Percentiles rank a stretch among this genome's conserved stretches.
phyloP scores from a whole-genome alignment of 2,113 vertebrate genomes.

The Rhinolophus ferrumequinum region DNA sequence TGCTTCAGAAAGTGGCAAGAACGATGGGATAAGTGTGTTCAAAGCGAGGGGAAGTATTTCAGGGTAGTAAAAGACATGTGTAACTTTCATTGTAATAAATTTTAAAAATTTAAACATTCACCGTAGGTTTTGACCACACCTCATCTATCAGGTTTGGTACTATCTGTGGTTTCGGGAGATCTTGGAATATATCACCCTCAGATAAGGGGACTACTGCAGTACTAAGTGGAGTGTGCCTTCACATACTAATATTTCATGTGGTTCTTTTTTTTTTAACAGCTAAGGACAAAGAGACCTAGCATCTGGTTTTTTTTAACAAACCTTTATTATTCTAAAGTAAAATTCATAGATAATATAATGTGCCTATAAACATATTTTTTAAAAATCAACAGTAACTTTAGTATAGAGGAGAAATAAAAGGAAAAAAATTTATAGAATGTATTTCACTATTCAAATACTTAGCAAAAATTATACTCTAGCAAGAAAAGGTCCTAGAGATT shows the following conservation, averaged over 20 bases:
- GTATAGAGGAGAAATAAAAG: slow-evolving; percentile 6
- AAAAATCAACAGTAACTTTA: neutral
- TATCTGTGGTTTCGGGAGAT: neutral
- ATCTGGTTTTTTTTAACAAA: neutral
- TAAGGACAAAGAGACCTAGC: neutral
- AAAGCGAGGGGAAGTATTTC: too few relatives aligned
- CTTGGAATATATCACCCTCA: neutral
- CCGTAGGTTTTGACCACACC: too few relatives aligned
- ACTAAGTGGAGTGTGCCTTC: neutral
- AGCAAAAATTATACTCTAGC: neutral
- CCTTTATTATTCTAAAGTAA: neutral
- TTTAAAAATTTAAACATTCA: too few relatives aligned
- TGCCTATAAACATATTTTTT: neutral
- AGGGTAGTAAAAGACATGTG: too few relatives aligned
- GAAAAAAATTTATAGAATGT: neutral
- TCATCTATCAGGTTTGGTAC: neutral
- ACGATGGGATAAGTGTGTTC: too few relatives aligned
- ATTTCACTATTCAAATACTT: neutral
- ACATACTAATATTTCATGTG: neutral
- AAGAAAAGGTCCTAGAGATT: neutral
- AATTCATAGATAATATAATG: neutral
- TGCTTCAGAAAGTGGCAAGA: too few relatives aligned
- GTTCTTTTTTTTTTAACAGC: neutral
- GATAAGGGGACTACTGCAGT: neutral
- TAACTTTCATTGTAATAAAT: too few relatives aligned